Base-by-base conservation (phyloP, 1,140 invertebrate species). In the Eciton burchellii region DNA sequence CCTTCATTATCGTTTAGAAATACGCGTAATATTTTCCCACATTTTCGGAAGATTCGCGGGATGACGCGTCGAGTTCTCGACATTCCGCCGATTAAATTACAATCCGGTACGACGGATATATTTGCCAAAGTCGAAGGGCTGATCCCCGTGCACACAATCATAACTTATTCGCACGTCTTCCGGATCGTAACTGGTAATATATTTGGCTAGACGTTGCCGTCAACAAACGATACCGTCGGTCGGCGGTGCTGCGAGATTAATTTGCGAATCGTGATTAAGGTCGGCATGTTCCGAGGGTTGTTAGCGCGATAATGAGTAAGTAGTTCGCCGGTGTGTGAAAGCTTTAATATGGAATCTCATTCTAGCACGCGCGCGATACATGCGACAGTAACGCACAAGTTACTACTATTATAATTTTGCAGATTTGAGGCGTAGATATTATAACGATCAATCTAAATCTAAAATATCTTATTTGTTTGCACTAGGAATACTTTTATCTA, bases 241-340 rank as follows among this genome's bases (percentile, higher is more conserved):
- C 26, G 59, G 19, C 47, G 60, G 60, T 76, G 19, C 45, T 19
- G 45, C 60, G 45, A 76, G 73, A 76, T 76, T 76, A 76, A 76
- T 76, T 65, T 76, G 73, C 65, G 73, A 76, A 65, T 76, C 45
- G 47, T 77, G 87, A 88, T 88, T 85, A 71, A 85, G 70, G 43
- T 54, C 49, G 74, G 52, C 81, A 83, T n/a, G 65, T 41, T 71
- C 57, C 81, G 47, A 19, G 60, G 73, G 24, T 82, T 74, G 86
- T 84, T 86, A 84, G 76, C 77, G 41, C 56, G 35, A 45, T 84
- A 89, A 88, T 84, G 73, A 88, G 79, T 79, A 77, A 88, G 79
- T 79, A 77, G 88, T 84, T 81, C 65, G 66, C 29, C 52, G 21
- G n/a, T 21, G n/a, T 35, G 2, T 35, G 52, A 79, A 72, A 57